Percentiles rank a stretch among this genome's conserved stretches.
These are phyloP conservation scores for Zaprionus lineosus DNA, from an alignment of 2,888 invertebrate genomes.

Conservation along the genomic window DNA sequence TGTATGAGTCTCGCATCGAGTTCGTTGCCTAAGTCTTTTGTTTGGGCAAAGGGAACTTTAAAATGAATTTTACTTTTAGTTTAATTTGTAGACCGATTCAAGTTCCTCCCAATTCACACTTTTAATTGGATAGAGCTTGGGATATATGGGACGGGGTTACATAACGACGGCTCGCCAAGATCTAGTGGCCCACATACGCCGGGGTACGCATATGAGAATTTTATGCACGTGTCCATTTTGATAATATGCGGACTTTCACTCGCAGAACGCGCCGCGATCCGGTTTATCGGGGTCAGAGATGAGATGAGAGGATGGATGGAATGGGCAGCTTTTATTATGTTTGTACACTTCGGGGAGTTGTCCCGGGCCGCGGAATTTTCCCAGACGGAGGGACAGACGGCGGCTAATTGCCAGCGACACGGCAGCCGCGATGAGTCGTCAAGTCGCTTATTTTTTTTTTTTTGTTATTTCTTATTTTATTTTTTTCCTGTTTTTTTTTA, in stretches of 20 bases:
- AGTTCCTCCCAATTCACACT: too few species aligned
- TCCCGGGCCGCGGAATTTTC: conserved; percentile 43
- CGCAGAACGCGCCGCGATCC: conserved; percentile 25
- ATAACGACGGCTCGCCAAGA: too few species aligned
- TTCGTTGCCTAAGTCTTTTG: conserved; percentile 54
- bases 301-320: conserved; percentile 1
- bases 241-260: conserved; percentile 58
- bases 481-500: conserved; percentile 18
- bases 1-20: too few species aligned
- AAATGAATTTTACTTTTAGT: not conserved
- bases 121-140: too few species aligned
- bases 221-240: conserved; percentile 19
- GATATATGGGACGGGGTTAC: too few species aligned
- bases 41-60: not conserved
- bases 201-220: too few species aligned
- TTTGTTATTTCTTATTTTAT: not conserved
- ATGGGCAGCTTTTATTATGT: conserved; percentile 13
- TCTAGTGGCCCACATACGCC: conserved; percentile 53
- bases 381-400: conserved; percentile 16
- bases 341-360: conserved; percentile 21
- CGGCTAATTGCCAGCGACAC: conserved; percentile 58
- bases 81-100: too few species aligned
- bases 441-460: conserved; percentile 9
- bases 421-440: conserved; percentile 38
- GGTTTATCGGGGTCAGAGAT: conserved; percentile 26